Conservation (phyloP, 2,113 vertebrate species). For the Syngnathus typhle region DNA sequence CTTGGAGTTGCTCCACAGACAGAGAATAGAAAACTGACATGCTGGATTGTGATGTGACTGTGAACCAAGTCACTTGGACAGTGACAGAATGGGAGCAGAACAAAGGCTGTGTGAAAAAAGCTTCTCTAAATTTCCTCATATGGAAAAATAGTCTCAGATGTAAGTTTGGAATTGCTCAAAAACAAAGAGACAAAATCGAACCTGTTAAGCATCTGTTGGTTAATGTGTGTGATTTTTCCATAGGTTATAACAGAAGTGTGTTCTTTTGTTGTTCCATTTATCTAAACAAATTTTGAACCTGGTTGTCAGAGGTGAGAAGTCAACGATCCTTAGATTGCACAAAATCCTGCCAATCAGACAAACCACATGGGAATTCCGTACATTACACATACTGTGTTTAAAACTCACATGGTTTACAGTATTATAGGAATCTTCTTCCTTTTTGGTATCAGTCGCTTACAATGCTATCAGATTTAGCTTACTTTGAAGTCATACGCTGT, state of each 20-base stretch:
- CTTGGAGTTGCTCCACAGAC: slow-evolving; percentile 43
- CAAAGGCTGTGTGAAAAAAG: slow-evolving; percentile 17
- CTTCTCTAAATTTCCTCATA: no score
- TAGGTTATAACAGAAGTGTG: neutral
- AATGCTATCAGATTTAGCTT: slow-evolving; percentile 58
- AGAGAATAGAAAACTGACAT: slow-evolving; percentile 46
- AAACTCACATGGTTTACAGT: slow-evolving; percentile 35
- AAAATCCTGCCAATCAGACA: slow-evolving; percentile 49
- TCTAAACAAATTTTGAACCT: no score
- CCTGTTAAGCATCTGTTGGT: neutral
- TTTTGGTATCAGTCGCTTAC: slow-evolving; percentile 36
- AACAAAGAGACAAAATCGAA: neutral
- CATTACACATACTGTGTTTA: slow-evolving; percentile 19
- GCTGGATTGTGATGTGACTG: slow-evolving; percentile 33
- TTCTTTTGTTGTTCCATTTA: neutral
- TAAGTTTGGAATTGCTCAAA: neutral
- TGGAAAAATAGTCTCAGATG: no score
- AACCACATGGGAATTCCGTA: slow-evolving; percentile 65
- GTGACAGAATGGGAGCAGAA: slow-evolving; percentile 25
- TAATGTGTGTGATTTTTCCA: neutral
- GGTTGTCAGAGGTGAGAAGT: no score
- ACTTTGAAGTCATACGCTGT: slow-evolving; percentile 50
- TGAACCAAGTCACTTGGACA: slow-evolving; percentile 21
- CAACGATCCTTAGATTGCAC: neutral
- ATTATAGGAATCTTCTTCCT: slow-evolving; percentile 29